A percentile compares a stretch with the other conserved stretches of the same genome.
These are phyloP conservation scores for Hymenochirus boettgeri DNA, from an alignment of 2,113 vertebrate genomes.

Conservation along the genomic window DNA sequence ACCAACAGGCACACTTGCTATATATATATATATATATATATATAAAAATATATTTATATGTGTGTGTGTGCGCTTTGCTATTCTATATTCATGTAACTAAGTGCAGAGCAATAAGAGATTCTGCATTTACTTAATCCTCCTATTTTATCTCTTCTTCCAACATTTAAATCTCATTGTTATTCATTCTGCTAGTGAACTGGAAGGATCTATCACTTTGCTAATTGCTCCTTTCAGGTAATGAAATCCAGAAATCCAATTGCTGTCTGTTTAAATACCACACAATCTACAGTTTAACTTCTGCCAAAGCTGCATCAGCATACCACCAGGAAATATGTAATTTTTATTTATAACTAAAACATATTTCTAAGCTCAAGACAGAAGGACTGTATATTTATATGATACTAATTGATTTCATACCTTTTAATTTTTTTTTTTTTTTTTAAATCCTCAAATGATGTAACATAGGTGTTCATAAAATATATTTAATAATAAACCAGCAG, in stretches of 20 bases:
- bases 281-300: conserved; percentile 18
- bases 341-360: conserved; percentile 46
- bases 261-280: conserved; percentile 11
- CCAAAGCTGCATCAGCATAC: conserved; percentile 41
- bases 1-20: too few relatives aligned
- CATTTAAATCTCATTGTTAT: conserved; percentile 25
- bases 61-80: too few relatives aligned
- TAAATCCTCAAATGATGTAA: too few relatives aligned
- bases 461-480: too few relatives aligned
- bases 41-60: too few relatives aligned
- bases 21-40: too few relatives aligned
- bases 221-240: conserved; percentile 13
- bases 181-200: conserved; percentile 19
- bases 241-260: conserved; percentile 29
- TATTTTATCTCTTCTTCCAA: conserved; percentile 3
- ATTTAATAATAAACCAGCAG: too few relatives aligned
- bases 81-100: neutral
- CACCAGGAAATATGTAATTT: conserved; percentile 33
- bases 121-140: neutral
- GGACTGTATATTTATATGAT: conserved; percentile 41
- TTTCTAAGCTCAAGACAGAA: conserved; percentile 30
- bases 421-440: too few relatives aligned
- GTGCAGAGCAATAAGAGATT: neutral
- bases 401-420: conserved; percentile 42
- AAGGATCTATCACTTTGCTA: conserved; percentile 34